Evolutionary conservation across 2,113 vertebrate genomes (phyloP), one percentile per base, ranked within the genome.

Genomic region (Hassar affinis): DNA sequence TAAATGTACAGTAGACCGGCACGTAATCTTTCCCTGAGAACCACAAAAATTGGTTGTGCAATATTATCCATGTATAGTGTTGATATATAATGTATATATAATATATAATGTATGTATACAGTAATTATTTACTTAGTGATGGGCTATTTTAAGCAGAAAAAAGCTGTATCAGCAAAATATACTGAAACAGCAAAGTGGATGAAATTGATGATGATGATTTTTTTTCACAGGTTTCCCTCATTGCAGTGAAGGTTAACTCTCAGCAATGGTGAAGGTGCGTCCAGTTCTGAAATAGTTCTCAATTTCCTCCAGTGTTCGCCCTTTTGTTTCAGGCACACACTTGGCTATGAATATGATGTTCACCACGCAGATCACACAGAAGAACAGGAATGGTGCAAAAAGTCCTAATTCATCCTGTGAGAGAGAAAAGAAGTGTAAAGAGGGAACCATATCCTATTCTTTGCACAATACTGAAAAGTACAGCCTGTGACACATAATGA

Each of bases 251-350:
- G 20, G 3, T 8, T 83, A 84, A 57, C 61, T 69, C 4, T 89
- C 90, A 59, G 72, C 79, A 86, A 94, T 93, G 75, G 90, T 95
- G 90, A 93, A 94, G 1, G 86, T 82, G 6, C 91, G 91, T 27
- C 92, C 91, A 0, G 94, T 96, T 80, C 94, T 94, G 90, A 98
- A 99, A 86, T 95, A 98, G 76, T 96, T 92, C 88, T 99, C 97
- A 0, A 99, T 99, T 89, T 98, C 97, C 85, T 99, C 98, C 93
- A 99, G 91, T 0, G 96, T 93, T 85, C 95, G 95, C 11, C 95
- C 94, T 38, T 94, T 95, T 59, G 98, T 99, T 90, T 99, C 98
- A 0, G 98, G 98, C 57, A 99, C 93, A 0, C 94, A 95, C 85
- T 94, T 93, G 56, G 95, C 94, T 0, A 95, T 97, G 92, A 99